Base-by-base conservation (phyloP, 2,888 invertebrate species). In the Zygogramma bicolorata region DNA sequence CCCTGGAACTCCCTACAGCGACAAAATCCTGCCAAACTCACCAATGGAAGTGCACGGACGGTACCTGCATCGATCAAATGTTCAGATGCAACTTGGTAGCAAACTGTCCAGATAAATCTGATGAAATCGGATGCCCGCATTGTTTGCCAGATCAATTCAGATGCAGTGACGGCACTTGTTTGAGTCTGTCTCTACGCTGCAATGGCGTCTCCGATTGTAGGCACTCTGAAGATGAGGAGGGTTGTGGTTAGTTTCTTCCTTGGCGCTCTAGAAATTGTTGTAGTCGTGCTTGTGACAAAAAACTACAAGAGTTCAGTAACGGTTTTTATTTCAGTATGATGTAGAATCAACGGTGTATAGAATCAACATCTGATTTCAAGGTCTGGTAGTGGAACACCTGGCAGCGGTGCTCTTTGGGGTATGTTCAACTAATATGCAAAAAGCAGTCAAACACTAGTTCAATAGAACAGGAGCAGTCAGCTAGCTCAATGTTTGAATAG, bases 81-180 rank as follows among this genome's bases (percentile, higher is more conserved):
- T 81, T 82, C 70, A 85, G 87, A 77, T 91, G 90, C 83, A 90
- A 92, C 85, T 87, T 88, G 81, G 87, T 87, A 78, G 89, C 89
- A 57, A 97, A 98, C 85, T 98, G 98, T 84, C 87, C 88, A 0
- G 95, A 95, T 83, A 90, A 90, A 38, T 92, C 93, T 58, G 96
- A 96, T 85, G 96, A 96, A 88, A 84, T 91, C 66, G 93, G 93
- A 79, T 96, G 95, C 87, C 89, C 93, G 72, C 84, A 85, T 40
- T 89, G 89, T 84, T 81, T 82, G 69, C 82, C 84, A 15, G 90
- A 90, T 75, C 87, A 91, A 83, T 92, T 89, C 85, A 87, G 88
- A 46, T 92, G 92, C 82, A 85, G 86, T 70, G 88, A 90, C 79
- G 91, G 91, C 27, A 86, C 86, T 71, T 91, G 91, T 80, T 83